Evolutionary conservation across 2,888 invertebrate species (phyloP).

Genomic region (Napeogenes sylphis): DNA sequence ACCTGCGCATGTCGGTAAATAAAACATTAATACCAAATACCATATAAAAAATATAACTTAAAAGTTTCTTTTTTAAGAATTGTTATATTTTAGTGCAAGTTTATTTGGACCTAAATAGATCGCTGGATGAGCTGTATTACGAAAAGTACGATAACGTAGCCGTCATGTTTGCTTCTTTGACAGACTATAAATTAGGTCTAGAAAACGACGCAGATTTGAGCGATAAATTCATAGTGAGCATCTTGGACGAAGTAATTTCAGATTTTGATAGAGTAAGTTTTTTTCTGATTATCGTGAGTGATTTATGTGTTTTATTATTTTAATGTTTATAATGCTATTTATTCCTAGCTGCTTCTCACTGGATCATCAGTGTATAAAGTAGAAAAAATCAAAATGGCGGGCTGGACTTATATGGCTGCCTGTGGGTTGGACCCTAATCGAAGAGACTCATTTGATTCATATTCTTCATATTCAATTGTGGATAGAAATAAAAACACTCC

Average conservation of each 20-base stretch:
- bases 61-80: neutral
- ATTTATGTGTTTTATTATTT: neutral
- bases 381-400: slow-evolving; percentile 98
- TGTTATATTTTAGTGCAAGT: slow-evolving; percentile 80
- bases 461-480: slow-evolving; percentile 35
- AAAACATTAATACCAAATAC: no score
- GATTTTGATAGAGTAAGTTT: slow-evolving; percentile 90
- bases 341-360: slow-evolving; percentile 79
- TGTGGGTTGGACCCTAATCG: slow-evolving; percentile 90
- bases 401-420: slow-evolving; percentile 98
- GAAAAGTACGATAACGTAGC: slow-evolving; percentile 93
- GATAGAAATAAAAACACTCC: slow-evolving; percentile 53
- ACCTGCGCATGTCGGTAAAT: slow-evolving; percentile 92
- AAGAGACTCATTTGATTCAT: slow-evolving; percentile 76
- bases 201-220: slow-evolving; percentile 81
- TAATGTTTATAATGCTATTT: neutral
- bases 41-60: neutral
- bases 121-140: slow-evolving; percentile 87
- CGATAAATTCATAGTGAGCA: slow-evolving; percentile 80
- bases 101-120: slow-evolving; percentile 84
- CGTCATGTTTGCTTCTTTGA: slow-evolving; percentile 97
- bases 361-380: slow-evolving; percentile 82
- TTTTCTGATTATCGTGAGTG: neutral
- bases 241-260: slow-evolving; percentile 93
- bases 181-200: slow-evolving; percentile 86